Conservation (phyloP, 2,113 vertebrate genomes). For the Procavia capensis region DNA sequence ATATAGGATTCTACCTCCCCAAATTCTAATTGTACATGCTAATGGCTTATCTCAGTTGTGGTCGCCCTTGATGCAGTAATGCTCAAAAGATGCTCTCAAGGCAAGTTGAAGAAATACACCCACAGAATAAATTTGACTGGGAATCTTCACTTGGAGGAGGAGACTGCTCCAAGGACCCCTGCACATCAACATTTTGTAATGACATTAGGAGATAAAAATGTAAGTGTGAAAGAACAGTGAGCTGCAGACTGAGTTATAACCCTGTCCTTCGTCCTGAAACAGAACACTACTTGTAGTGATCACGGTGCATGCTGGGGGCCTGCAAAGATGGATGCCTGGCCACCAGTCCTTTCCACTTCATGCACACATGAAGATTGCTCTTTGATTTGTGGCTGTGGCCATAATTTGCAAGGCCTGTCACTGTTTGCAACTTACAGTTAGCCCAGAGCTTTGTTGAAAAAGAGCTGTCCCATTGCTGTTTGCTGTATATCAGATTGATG, state of each 20-base stretch:
- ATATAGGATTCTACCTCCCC: background rate
- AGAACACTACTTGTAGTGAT: background rate
- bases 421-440: constrained; percentile 56
- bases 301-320: background rate
- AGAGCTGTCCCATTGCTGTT: background rate
- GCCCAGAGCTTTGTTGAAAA: constrained; percentile 67
- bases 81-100: constrained; percentile 17
- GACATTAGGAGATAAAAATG: constrained; percentile 57
- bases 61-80: background rate
- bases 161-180: background rate
- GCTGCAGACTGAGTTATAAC: constrained; percentile 24
- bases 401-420: constrained; percentile 65
- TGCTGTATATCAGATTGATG: background rate
- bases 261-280: constrained; percentile 58
- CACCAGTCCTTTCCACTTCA: constrained; percentile 58
- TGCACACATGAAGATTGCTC: constrained; percentile 53
- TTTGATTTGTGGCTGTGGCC: constrained; percentile 66
- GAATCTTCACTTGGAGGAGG: constrained; percentile 15
- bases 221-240: background rate
- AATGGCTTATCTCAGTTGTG: constrained; percentile 4
- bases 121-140: background rate
- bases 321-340: constrained; percentile 30
- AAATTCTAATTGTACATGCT: background rate
- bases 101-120: constrained; percentile 15
- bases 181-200: constrained; percentile 34